These are phyloP conservation scores for Drosophila quadrilineata DNA, from an alignment of 1,140 invertebrate species.

Conservation along the genomic window DNA sequence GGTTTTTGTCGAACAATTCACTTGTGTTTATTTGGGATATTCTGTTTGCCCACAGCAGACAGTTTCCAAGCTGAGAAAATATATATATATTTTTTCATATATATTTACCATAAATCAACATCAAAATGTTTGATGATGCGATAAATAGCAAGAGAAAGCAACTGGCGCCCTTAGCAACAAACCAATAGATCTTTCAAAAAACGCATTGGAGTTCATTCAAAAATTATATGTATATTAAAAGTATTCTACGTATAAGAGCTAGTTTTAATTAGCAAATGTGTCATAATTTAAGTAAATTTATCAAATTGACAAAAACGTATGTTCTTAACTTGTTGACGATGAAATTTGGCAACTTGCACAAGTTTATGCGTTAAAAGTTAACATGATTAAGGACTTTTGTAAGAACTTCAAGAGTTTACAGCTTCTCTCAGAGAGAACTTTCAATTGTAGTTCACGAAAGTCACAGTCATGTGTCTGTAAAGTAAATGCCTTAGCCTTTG, in stretches of 20 bases:
- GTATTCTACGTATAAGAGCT: not conserved
- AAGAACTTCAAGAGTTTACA: not conserved
- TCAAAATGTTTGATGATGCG: conserved; percentile 78
- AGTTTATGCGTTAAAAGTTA: conserved; percentile 27
- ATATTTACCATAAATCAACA: conserved; percentile 78
- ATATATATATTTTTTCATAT: too few relatives aligned
- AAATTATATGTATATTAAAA: conserved; percentile 5
- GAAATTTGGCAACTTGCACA: too few relatives aligned
- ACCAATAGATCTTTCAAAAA: conserved; percentile 14
- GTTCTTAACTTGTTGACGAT: conserved; percentile 50
- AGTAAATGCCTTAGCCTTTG: too few relatives aligned
- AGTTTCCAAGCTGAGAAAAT: conserved; percentile 44
- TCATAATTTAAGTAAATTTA: conserved; percentile 71
- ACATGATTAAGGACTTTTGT: conserved; percentile 7
- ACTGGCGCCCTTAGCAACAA: conserved; percentile 11
- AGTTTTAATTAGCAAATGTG: conserved; percentile 52
- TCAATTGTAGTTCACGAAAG: not conserved
- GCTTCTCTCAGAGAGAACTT: too few relatives aligned
- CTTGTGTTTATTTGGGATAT: conserved; percentile 64
- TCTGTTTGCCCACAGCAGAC: conserved; percentile 57
- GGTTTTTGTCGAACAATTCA: conserved; percentile 27
- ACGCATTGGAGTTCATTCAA: conserved; percentile 25
- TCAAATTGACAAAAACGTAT: conserved; percentile 35
- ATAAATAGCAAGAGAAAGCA: conserved; percentile 67
- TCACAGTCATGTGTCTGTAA: too few relatives aligned